Base-by-base conservation (phyloP, 2,888 invertebrate genomes). In the Nemoura dubitans region DNA sequence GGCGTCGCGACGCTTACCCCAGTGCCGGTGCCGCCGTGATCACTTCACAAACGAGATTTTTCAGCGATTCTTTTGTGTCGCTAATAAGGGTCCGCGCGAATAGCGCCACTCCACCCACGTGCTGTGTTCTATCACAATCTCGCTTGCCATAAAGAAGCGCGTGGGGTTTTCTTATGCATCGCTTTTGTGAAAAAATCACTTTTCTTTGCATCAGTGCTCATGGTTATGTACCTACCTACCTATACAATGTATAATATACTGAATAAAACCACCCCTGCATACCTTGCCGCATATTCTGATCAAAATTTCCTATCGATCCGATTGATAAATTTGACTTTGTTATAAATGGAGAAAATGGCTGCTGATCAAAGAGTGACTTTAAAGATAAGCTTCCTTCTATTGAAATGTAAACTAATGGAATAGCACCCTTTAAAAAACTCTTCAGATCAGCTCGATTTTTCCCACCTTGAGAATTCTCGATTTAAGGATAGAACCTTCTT, bases 51-150 rank as follows among this genome's bases (percentile, higher is more conserved):
- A 78, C 28, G 78, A 78, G 78, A 26, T 78, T 78, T 21, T 27
- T 78, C 78, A 78, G 78, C 78, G 0, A 2, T 78, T 78, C 78
- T 78, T 78, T 78, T 78, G 78, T 78, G 78, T 78, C 27, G 59
- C 59, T 59, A 59, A 59, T 59, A 59, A 59, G 59, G 59, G 59
- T 59, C 10, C 14, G 21, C 59, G 21, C 3, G 59, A 59, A 59
- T 59, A 59, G 59, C 59, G 2, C 59, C 59, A 21, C 59, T 16
- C 59, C 2, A 7, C 59, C 10, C 36, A 6, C 6, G 14, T 7
- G 6, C 6, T 21, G 59, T 59, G 59, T 59, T 59, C 59, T 59
- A 59, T 59, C 59, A 59, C 59, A 59, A 59, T 59, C 59, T 59
- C 10, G 21, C 59, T 59, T 21, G 59, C 59, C 21, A 21, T 10